Evolutionary conservation across 2,113 vertebrate species (phyloP), one percentile per base, ranked within the genome.

Genomic region (Cryptomyrus ogoouensis): DNA sequence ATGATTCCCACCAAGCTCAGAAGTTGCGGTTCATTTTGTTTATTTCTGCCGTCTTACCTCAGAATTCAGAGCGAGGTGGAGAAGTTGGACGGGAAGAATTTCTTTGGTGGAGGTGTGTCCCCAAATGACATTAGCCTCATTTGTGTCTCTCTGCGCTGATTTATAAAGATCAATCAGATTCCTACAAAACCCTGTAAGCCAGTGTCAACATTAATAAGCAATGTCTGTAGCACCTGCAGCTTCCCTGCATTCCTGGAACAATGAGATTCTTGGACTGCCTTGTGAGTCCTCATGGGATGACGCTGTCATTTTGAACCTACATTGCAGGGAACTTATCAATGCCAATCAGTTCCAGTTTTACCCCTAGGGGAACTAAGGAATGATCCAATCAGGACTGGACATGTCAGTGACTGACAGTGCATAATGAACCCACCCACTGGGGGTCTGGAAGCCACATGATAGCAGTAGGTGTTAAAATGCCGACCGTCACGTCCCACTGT

Each of bases 341-440:
- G 74, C 74, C 74, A 80, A 80, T 80, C 74, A 42, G 74, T 80
- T 80, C 13, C 74, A 80, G 74, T 80, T 77, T 35, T 80, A 80
- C 35, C 31, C 74, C 74, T 80, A 80, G 31, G 35, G 35, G 74
- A 42, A 80, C 74, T 17, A 80, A 80, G 13, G 31, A 42, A 39
- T 42, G 31, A 80, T 19, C 74, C 74, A 80, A 80, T 80, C 13
- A 35, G 74, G 35, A 80, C 70, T 42, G 74, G 74, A 80, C 5
- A 1, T 80, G 74, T 19, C 15, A 80, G 74, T 80, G 74, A 80
- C 15, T 80, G 74, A 80, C 74, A 80, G 35, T 10, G n/a, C 62
- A 70, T 70, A 70, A 70, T 70, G 31, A 80, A 39, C 74, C 74
- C 74, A 42, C 74, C 74, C 74, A 80, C 35, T 42, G 5, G 35